Evolutionary conservation across 2,113 vertebrate species (phyloP).

Genomic region (Eclectus roratus): DNA sequence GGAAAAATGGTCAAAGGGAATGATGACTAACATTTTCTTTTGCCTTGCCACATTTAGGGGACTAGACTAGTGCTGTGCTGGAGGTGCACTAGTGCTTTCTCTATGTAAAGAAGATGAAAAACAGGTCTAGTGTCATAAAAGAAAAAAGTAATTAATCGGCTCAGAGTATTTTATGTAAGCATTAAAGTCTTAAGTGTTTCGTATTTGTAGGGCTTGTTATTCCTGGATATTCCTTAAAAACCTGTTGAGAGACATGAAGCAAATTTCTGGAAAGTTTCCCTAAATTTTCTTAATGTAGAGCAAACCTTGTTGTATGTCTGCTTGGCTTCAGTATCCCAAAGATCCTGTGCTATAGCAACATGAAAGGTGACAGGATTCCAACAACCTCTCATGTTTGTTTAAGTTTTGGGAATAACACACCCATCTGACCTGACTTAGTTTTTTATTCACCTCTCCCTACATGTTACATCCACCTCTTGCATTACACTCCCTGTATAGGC

Average conservation of each 20-base stretch:
- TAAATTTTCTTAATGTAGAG: not conserved
- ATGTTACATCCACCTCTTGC: not conserved
- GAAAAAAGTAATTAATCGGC: not conserved
- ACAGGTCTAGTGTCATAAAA: not conserved
- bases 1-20: not conserved
- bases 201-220: slow-evolving; percentile 9
- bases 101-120: not conserved
- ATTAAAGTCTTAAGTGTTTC: slow-evolving; percentile 33
- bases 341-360: not conserved
- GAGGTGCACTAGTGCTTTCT: not conserved
- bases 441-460: not conserved
- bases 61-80: not conserved
- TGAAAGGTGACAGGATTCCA: not conserved
- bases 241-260: slow-evolving; percentile 24
- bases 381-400: not conserved
- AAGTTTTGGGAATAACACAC: not conserved
- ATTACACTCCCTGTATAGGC: not conserved
- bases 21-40: not conserved
- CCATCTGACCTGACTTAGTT: not conserved
- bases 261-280: slow-evolving; percentile 41
- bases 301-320: not conserved
- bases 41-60: not conserved
- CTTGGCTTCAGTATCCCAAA: not conserved
- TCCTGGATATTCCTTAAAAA: slow-evolving; percentile 46
- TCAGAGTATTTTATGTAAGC: not conserved